phyloP scores from a whole-genome alignment of 2,113 vertebrate genomes.

The Okapia johnstoni region DNA sequence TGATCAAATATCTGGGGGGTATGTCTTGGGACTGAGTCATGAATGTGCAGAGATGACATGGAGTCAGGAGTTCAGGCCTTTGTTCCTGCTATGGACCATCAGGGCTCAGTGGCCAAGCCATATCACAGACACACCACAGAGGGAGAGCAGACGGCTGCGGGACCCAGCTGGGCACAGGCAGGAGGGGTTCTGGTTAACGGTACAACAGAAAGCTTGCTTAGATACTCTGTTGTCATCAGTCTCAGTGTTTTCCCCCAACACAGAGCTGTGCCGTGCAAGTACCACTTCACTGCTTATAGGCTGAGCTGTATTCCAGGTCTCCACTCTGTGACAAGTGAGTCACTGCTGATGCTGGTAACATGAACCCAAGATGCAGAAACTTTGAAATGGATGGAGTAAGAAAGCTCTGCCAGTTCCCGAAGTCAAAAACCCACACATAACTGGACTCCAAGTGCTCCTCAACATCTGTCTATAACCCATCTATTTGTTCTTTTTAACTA shows the following conservation, averaged over 20 bases:
- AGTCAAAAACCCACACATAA: not conserved
- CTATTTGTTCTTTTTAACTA: not conserved
- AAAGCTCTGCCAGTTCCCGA: not conserved
- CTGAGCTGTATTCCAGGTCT: not conserved
- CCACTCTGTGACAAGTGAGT: not conserved
- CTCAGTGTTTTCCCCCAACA: not conserved
- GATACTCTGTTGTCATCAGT: not conserved
- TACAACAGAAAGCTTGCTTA: not conserved
- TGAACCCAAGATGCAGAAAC: not conserved
- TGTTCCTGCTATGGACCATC: too few species aligned
- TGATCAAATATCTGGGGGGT: not conserved
- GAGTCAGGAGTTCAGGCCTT: not conserved
- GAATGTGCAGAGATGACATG: not conserved
- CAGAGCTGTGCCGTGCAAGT: not conserved
- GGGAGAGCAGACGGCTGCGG: fast-evolving
- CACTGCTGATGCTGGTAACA: not conserved
- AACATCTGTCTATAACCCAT: not conserved
- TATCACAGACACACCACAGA: not conserved
- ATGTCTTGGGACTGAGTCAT: not conserved
- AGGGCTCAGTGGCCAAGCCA: too few species aligned
- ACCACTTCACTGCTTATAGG: not conserved
- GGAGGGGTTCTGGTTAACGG: not conserved
- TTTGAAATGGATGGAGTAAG: not conserved
- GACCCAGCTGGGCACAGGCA: too few species aligned
- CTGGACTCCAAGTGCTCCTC: not conserved